A percentile compares a stretch with the other conserved stretches of the same genome.
These are phyloP conservation scores for Agrypnus murinus DNA, from an alignment of 2,888 invertebrate species.

Conservation along the genomic window DNA sequence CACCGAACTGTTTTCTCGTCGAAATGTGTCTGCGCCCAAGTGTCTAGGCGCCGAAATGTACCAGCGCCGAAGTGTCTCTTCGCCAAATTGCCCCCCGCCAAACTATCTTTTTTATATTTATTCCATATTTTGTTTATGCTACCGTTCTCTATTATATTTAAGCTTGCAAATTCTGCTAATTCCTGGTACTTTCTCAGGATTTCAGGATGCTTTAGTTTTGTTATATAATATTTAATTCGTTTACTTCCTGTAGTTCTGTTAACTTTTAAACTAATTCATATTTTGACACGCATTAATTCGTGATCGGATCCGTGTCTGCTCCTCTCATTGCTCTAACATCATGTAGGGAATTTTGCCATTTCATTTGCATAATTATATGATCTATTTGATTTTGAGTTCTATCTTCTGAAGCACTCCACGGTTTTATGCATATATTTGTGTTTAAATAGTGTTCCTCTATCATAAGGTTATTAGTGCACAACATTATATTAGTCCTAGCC, in stretches of 20 bases:
- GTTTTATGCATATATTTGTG: background rate
- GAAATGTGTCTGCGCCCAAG: too few relatives aligned
- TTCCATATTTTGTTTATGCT: too few relatives aligned
- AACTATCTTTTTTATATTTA: too few relatives aligned
- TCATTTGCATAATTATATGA: background rate
- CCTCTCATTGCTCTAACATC: conserved; percentile 14
- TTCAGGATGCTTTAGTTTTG: background rate
- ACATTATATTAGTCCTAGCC: background rate
- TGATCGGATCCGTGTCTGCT: conserved; percentile 2
- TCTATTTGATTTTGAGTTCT: conserved; percentile 8
- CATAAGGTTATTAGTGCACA: background rate
- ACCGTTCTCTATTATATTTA: background rate
- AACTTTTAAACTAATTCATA: conserved; percentile 5
- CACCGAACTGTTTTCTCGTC: too few relatives aligned
- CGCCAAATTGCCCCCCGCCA: too few relatives aligned
- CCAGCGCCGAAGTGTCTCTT: too few relatives aligned
- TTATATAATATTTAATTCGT: background rate
- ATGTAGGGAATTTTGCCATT: conserved; percentile 16
- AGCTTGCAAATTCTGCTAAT: background rate
- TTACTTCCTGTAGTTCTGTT: background rate
- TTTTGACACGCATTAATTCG: background rate
- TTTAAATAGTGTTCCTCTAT: conserved; percentile 1
- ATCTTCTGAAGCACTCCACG: conserved; percentile 5
- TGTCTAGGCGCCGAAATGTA: too few relatives aligned
- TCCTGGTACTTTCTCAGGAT: background rate